Evolutionary conservation across 2,797 vertebrate genomes (phyloP).

Genomic region (Myripristis murdjan): DNA sequence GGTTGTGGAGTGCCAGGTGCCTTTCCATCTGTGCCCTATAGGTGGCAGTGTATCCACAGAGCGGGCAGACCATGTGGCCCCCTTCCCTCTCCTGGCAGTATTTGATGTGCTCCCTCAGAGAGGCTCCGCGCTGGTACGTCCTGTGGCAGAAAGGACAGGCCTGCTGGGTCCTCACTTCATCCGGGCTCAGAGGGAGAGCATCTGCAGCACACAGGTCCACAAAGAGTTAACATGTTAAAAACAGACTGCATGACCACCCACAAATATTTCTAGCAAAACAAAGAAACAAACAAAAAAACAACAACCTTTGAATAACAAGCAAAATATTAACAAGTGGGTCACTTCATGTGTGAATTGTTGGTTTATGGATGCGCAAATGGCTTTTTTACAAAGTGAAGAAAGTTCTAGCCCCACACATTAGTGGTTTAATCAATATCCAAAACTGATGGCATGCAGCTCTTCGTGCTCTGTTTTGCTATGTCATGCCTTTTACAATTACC

Average conservation of each 20-base stretch:
- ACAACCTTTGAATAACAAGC: not conserved
- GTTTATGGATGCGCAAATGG: not conserved
- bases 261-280: not conserved
- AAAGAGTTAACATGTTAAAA: slow-evolving; percentile 37
- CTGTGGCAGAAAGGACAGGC: slow-evolving; percentile 86
- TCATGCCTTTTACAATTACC: not conserved
- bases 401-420: not conserved
- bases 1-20: slow-evolving; percentile 83
- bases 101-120: slow-evolving; percentile 84
- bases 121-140: slow-evolving; percentile 75
- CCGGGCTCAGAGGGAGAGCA: slow-evolving; percentile 37
- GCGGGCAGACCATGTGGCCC: slow-evolving; percentile 78
- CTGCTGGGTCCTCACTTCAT: slow-evolving; percentile 68
- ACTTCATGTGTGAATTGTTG: not conserved
- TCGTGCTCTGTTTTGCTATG: not conserved
- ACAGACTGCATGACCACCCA: not conserved
- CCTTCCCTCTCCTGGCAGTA: slow-evolving; percentile 84
- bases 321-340: not conserved
- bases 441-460: not conserved
- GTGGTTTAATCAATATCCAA: not conserved
- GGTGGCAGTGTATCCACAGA: slow-evolving; percentile 85
- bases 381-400: not conserved
- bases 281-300: not conserved
- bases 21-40: slow-evolving; percentile 85
- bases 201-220: slow-evolving; percentile 61